These are phyloP conservation scores for Hormiphora californensis DNA, from an alignment of 37 sponge, comb jelly and placozoan species.

Conservation along the genomic window DNA sequence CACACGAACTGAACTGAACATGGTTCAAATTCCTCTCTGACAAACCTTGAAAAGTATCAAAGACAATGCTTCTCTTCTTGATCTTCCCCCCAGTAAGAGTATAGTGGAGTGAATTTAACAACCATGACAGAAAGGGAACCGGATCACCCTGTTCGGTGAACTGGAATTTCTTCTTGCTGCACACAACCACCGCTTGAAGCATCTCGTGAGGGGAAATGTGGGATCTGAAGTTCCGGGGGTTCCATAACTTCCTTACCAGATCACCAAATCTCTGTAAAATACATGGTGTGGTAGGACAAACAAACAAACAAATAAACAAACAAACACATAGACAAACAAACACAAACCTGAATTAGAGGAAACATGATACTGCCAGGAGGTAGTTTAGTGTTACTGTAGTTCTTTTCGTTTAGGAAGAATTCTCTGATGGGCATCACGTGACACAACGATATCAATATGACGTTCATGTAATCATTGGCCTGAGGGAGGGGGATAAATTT, in stretches of 20 bases:
- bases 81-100: constrained; percentile 67
- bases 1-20: neutral
- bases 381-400: constrained; percentile 74
- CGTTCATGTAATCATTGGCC: constrained; percentile 99
- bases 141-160: constrained; percentile 97
- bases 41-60: constrained; percentile 31
- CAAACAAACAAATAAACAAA: neutral
- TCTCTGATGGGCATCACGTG: constrained; percentile 80
- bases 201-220: constrained; percentile 99
- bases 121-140: constrained; percentile 89
- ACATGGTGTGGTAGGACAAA: neutral
- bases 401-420: constrained; percentile 74
- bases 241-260: constrained; percentile 94
- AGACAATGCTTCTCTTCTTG: constrained; percentile 47
- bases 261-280: constrained; percentile 77
- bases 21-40: neutral
- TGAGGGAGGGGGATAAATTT: constrained; percentile 75
- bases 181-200: constrained; percentile 83
- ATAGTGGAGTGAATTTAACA: constrained; percentile 81
- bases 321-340: neutral
- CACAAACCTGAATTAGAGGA: constrained; percentile 61
- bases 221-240: constrained; percentile 84
- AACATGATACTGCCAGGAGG: constrained; percentile 91
- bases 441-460: constrained; percentile 80
- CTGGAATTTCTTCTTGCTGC: constrained; percentile 88